phyloP scores from a whole-genome alignment of 2,888 invertebrate genomes.

The Drosophila macrospina region DNA sequence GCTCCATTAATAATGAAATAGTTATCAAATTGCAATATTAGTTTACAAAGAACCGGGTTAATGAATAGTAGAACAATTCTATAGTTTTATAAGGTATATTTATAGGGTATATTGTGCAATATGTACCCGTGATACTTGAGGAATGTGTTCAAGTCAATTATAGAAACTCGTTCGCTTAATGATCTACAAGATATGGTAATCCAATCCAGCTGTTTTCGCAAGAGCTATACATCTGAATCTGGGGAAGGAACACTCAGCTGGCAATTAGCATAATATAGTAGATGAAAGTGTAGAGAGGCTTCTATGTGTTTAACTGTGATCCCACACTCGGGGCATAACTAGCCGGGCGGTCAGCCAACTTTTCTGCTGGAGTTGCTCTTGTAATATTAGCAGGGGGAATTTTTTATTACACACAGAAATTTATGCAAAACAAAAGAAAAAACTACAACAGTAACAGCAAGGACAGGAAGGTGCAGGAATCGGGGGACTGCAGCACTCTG shows the following conservation, averaged over 20 bases:
- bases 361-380: constrained; percentile 29
- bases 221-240: constrained; percentile 1
- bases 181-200: constrained; percentile 3
- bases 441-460: constrained; percentile 57
- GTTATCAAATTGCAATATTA: too few relatives aligned
- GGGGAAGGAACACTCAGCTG: not conserved
- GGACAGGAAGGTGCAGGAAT: constrained; percentile 26
- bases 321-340: constrained; percentile 11
- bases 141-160: not conserved
- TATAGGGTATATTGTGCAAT: not conserved
- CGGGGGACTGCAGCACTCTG: constrained; percentile 37
- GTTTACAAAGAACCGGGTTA: too few relatives aligned
- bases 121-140: not conserved
- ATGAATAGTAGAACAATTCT: too few relatives aligned
- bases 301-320: constrained; percentile 3
- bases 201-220: not conserved
- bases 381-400: constrained; percentile 75
- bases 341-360: constrained; percentile 39
- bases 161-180: constrained; percentile 5
- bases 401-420: constrained; percentile 79
- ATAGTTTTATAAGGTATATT: too few relatives aligned
- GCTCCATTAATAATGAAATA: too few relatives aligned
- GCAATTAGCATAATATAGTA: constrained; percentile 22
- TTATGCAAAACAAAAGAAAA: constrained; percentile 66
- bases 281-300: not conserved